These are phyloP conservation scores for Neogobius melanostomus DNA, from an alignment of 2,113 vertebrate genomes.

Conservation along the genomic window DNA sequence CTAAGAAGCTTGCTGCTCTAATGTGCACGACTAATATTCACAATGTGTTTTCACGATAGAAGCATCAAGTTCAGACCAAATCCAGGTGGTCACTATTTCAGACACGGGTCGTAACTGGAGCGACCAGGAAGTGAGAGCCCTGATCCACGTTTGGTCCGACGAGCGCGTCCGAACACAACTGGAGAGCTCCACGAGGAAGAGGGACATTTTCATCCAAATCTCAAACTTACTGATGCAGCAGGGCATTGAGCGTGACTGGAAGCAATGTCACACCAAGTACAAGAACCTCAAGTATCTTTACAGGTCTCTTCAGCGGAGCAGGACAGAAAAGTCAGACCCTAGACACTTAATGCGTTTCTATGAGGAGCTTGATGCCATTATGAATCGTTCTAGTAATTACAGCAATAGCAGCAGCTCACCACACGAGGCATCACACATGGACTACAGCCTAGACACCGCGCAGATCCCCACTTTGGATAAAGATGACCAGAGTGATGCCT, in stretches of 20 bases:
- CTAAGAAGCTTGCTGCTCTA: neutral
- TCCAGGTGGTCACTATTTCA: slow-evolving; percentile 79
- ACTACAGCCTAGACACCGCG: slow-evolving; percentile 19
- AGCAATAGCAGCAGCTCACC: slow-evolving; percentile 13
- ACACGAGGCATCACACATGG: neutral
- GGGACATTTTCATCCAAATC: slow-evolving; percentile 88
- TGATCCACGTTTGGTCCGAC: slow-evolving; percentile 84
- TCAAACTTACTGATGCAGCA: slow-evolving; percentile 80
- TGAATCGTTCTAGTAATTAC: slow-evolving; percentile 61
- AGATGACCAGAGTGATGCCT: slow-evolving; percentile 17
- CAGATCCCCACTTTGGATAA: neutral
- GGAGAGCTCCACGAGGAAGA: slow-evolving; percentile 86
- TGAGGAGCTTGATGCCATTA: slow-evolving; percentile 83
- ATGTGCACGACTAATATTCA: neutral
- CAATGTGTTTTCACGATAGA: slow-evolving; percentile 33
- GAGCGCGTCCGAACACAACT: slow-evolving; percentile 82
- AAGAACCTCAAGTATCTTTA: slow-evolving; percentile 92
- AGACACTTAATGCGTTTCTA: slow-evolving; percentile 85
- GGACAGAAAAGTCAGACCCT: slow-evolving; percentile 70
- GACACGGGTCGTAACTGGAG: slow-evolving; percentile 86
- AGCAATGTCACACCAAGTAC: slow-evolving; percentile 87
- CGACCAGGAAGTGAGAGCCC: slow-evolving; percentile 84
- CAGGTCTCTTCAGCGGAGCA: slow-evolving; percentile 83
- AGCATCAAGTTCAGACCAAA: slow-evolving; percentile 62
- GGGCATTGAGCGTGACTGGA: slow-evolving; percentile 88